A percentile compares a stretch with the other conserved stretches of the same genome.
Conservation (phyloP, 1,140 invertebrate genomes). For the Papilio aristodemus region DNA sequence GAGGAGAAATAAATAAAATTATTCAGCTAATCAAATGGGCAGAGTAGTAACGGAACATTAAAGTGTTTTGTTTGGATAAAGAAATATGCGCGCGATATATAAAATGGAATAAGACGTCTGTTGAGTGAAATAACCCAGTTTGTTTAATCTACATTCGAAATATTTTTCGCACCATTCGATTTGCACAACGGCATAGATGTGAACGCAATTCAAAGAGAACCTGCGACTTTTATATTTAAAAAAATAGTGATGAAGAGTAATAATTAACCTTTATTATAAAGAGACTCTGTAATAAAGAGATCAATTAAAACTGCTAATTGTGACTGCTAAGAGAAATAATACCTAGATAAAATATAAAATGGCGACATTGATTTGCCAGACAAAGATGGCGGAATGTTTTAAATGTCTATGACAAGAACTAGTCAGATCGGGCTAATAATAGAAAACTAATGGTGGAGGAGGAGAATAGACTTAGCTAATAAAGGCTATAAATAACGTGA, state of each 20-base stretch:
- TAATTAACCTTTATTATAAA: too few species aligned
- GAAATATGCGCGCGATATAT: slow-evolving; percentile 1
- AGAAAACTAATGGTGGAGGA: background rate
- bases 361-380: background rate
- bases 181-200: background rate
- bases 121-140: slow-evolving; percentile 18
- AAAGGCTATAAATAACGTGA: background rate
- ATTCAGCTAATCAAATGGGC: background rate
- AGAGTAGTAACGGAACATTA: slow-evolving; percentile 3
- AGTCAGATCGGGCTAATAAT: background rate
- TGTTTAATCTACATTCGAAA: slow-evolving; percentile 20
- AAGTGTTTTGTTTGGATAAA: slow-evolving; percentile 21
- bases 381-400: background rate
- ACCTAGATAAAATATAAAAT: background rate
- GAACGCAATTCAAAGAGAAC: background rate
- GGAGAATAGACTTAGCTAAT: background rate
- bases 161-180: slow-evolving; percentile 10
- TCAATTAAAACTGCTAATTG: too few species aligned
- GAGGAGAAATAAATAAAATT: background rate
- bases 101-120: slow-evolving; percentile 18
- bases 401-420: background rate
- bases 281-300: too few species aligned
- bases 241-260: background rate
- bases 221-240: background rate
- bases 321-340: background rate